These are phyloP conservation scores for Trachemys scripta DNA, from an alignment of 2,113 vertebrate species.

Conservation along the genomic window DNA sequence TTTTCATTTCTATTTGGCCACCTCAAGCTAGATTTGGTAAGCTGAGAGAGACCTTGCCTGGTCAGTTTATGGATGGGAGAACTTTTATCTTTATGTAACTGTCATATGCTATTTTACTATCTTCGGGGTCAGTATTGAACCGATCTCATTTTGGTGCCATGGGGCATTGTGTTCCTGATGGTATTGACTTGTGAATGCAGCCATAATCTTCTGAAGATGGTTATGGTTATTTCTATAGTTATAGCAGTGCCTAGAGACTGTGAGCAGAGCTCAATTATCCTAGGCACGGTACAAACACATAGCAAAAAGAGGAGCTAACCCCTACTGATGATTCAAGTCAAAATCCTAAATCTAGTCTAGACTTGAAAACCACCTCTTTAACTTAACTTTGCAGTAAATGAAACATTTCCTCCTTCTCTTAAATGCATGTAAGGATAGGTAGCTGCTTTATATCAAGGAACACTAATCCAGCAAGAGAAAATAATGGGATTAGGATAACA, in stretches of 20 bases:
- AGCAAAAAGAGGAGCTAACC: neutral
- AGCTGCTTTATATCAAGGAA: neutral
- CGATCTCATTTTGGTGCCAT: neutral
- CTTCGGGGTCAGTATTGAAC: no score
- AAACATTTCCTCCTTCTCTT: neutral
- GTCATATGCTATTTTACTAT: no score
- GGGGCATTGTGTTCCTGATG: neutral
- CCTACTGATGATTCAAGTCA: neutral
- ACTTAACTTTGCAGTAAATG: neutral
- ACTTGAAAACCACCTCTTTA: neutral
- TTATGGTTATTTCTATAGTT: neutral
- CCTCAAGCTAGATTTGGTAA: neutral
- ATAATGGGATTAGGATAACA: neutral
- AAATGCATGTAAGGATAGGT: neutral
- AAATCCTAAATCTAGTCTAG: neutral
- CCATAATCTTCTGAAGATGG: neutral
- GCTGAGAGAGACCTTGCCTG: fast-evolving
- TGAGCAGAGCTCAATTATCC: no score
- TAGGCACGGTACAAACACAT: neutral
- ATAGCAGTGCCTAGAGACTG: neutral
- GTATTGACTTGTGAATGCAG: neutral
- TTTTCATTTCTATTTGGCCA: neutral
- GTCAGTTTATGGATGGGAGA: neutral
- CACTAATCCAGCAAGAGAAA: neutral
- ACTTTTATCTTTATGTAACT: no score